Evolutionary conservation across 2,888 invertebrate species (phyloP).

Genomic region (Epirrita christyi): DNA sequence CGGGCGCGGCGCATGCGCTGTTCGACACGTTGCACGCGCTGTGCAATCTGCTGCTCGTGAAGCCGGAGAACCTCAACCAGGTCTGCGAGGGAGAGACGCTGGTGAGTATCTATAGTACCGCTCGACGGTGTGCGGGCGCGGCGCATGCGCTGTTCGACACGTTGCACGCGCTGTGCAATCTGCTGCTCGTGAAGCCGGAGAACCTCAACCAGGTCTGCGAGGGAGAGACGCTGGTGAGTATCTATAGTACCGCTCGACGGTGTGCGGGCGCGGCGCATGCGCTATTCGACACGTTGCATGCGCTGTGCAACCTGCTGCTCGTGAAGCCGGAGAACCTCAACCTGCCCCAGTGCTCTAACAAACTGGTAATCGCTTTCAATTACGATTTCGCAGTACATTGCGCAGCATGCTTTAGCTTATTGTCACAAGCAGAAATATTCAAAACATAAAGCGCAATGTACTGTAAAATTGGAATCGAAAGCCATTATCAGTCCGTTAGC

Average conservation of each 20-base stretch:
- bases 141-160: slow-evolving; percentile 95
- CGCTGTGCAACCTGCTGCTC: slow-evolving; percentile 96
- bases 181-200: slow-evolving; percentile 97
- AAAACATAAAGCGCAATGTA: too few species aligned
- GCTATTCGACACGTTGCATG: slow-evolving; percentile 97
- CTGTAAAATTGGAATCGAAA: too few species aligned
- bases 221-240: slow-evolving; percentile 94
- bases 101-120: slow-evolving; percentile 82
- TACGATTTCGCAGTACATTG: too few species aligned
- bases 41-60: slow-evolving; percentile 97
- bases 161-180: slow-evolving; percentile 97
- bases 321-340: slow-evolving; percentile 98
- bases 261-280: slow-evolving; percentile 71
- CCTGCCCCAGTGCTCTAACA: too few species aligned
- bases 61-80: slow-evolving; percentile 98
- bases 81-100: slow-evolving; percentile 97
- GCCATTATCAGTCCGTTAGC: too few species aligned
- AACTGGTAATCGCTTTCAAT: too few species aligned
- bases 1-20: slow-evolving; percentile 83
- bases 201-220: slow-evolving; percentile 98
- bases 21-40: slow-evolving; percentile 98
- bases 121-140: background rate
- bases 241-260: background rate
- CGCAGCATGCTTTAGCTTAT: too few species aligned
- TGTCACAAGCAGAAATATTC: too few species aligned